Conservation (phyloP, 1,140 invertebrate species). For the Procambarus clarkii region DNA sequence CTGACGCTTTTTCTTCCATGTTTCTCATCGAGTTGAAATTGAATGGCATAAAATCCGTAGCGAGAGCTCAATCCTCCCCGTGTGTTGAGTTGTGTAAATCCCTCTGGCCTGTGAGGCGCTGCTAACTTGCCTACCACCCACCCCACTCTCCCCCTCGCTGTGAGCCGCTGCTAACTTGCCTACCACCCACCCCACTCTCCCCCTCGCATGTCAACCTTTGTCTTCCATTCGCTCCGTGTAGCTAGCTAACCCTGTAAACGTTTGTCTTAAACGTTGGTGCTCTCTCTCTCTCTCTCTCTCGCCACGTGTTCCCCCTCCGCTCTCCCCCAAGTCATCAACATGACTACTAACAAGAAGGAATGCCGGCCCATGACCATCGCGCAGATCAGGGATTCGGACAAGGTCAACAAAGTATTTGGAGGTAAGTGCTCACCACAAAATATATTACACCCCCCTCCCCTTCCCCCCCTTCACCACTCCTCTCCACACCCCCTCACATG, state of each 20-base stretch:
- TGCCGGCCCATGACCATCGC: conserved; percentile 40
- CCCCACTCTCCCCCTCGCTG: not conserved
- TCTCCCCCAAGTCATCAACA: not conserved
- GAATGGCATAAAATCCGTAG: too few relatives aligned
- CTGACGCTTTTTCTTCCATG: not conserved
- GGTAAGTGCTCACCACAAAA: conserved; percentile 5
- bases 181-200: not conserved
- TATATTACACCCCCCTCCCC: not conserved
- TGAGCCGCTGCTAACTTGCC: not conserved
- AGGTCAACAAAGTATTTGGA: conserved; percentile 45
- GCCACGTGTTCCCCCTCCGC: not conserved
- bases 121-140: not conserved
- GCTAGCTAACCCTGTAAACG: not conserved
- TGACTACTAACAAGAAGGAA: not conserved
- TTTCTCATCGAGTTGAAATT: too few relatives aligned
- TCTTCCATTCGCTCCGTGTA: not conserved
- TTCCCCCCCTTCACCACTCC: not conserved
- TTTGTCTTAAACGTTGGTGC: not conserved
- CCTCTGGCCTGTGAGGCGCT: not conserved
- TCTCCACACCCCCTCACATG: not conserved
- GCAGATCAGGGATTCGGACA: conserved; percentile 27
- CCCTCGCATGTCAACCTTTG: not conserved
- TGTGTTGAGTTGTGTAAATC: not conserved
- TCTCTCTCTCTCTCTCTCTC: not conserved
- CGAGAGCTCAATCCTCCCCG: not conserved